Conservation (phyloP, 1,140 invertebrate genomes). For the Drosophila baimaii region DNA sequence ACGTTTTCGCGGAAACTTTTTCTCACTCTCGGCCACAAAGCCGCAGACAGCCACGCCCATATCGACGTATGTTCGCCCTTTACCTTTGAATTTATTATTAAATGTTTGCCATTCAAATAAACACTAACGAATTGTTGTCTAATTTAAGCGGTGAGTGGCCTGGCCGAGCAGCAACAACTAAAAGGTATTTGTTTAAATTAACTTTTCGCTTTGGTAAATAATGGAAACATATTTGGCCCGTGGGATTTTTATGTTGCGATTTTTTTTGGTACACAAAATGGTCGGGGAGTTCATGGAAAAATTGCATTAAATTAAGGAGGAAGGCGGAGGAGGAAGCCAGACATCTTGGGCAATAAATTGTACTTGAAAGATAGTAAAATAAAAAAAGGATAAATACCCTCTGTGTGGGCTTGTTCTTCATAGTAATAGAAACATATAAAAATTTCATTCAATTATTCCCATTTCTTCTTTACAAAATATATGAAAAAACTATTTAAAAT, state of each 20-base stretch:
- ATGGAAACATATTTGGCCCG: slow-evolving; percentile 41
- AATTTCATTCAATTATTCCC: not conserved
- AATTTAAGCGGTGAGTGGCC: slow-evolving; percentile 39
- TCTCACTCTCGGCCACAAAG: slow-evolving; percentile 18
- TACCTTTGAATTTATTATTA: slow-evolving; percentile 61
- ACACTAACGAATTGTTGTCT: slow-evolving; percentile 41
- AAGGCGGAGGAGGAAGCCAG: not conserved
- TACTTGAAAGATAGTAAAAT: slow-evolving; percentile 42
- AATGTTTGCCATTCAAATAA: slow-evolving; percentile 60
- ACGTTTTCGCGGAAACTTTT: slow-evolving; percentile 50
- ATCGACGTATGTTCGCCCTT: slow-evolving; percentile 40
- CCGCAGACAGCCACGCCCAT: slow-evolving; percentile 41
- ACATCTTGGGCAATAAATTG: slow-evolving; percentile 22
- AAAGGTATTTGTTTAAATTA: slow-evolving; percentile 49
- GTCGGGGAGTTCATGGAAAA: slow-evolving; percentile 5
- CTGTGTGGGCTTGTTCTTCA: not conserved
- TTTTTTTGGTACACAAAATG: slow-evolving; percentile 32
- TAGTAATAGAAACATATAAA: too few species aligned
- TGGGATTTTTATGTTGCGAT: slow-evolving; percentile 39
- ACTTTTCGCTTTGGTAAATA: slow-evolving; percentile 32
- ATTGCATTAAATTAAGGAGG: slow-evolving; percentile 5
- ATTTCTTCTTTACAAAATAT: too few species aligned
- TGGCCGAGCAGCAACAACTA: slow-evolving; percentile 2
- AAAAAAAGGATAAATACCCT: not conserved
- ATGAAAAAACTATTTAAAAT: too few species aligned